A percentile compares a stretch with the other conserved stretches of the same genome.
Conservation (phyloP, 2,888 invertebrate species). For the Lithophane socia region DNA sequence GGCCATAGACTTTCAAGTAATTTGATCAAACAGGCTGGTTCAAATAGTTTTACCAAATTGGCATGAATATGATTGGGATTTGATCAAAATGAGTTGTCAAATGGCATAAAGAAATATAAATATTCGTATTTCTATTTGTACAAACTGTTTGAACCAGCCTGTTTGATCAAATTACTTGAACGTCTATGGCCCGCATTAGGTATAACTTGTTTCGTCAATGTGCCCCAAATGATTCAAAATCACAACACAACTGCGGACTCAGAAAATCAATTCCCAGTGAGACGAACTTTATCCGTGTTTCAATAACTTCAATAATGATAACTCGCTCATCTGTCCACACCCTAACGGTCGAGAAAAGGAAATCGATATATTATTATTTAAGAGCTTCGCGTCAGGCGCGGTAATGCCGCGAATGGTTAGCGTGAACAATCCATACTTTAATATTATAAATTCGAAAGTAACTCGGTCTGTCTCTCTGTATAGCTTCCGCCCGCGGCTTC, state of each 20-base stretch:
- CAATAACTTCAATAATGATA: neutral
- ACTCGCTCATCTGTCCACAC: conserved; percentile 3
- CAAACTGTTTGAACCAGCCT: too few relatives aligned
- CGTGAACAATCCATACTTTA: conserved; percentile 19
- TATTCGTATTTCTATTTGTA: too few relatives aligned
- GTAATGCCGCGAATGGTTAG: conserved; percentile 20
- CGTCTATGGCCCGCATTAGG: neutral
- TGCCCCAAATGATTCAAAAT: neutral
- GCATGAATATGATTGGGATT: too few relatives aligned
- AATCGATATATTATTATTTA: conserved; percentile 62
- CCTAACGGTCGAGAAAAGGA: conserved; percentile 50
- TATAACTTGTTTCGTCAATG: neutral
- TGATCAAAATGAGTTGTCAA: too few relatives aligned
- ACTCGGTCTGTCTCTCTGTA: too few relatives aligned
- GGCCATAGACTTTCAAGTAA: too few relatives aligned
- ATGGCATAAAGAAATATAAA: too few relatives aligned
- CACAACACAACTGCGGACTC: neutral
- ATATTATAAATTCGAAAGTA: too few relatives aligned
- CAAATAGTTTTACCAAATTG: too few relatives aligned
- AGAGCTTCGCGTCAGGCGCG: conserved; percentile 25
- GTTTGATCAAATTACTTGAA: too few relatives aligned
- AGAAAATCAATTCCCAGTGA: neutral
- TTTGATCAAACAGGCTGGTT: too few relatives aligned
- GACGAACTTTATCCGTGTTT: neutral
- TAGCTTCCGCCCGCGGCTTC: too few relatives aligned